Evolutionary conservation across 2,888 invertebrate species (phyloP).

Genomic region (Rhingia rostrata): DNA sequence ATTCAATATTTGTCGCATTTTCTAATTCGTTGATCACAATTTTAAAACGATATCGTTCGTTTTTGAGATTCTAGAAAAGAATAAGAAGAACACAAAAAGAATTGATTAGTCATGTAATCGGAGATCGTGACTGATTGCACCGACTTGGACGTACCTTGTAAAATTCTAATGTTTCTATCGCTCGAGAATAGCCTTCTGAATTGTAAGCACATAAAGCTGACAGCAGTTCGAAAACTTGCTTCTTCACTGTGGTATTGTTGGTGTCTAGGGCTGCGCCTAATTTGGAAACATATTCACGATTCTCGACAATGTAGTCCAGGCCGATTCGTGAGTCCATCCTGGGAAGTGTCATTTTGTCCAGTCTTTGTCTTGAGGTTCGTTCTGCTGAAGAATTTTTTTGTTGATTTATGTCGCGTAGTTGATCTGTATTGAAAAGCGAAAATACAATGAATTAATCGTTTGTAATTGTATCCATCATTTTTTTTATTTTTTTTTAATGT

Average conservation of each 20-base stretch:
- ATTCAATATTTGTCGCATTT: conserved; percentile 89
- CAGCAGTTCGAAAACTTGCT: conserved; percentile 97
- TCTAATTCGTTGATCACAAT: conserved; percentile 94
- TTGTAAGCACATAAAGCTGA: conserved; percentile 97
- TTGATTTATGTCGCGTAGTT: conserved; percentile 36
- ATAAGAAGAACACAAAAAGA: conserved; percentile 17
- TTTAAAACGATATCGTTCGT: conserved; percentile 94
- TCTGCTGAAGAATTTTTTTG: conserved; percentile 8
- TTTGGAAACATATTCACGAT: conserved; percentile 95
- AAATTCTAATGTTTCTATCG: conserved; percentile 94
- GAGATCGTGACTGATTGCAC: conserved; percentile 46
- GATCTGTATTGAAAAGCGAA: conserved; percentile 56
- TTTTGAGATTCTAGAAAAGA: conserved; percentile 88
- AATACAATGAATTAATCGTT: not conserved
- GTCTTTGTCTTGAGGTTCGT: conserved; percentile 20
- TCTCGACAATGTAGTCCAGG: conserved; percentile 96
- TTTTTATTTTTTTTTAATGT: too few relatives aligned
- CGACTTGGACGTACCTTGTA: conserved; percentile 89
- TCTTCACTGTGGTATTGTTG: conserved; percentile 94
- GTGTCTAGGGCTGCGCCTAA: conserved; percentile 96
- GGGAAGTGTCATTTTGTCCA: conserved; percentile 69
- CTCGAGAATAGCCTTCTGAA: conserved; percentile 92
- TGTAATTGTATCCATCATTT: too few relatives aligned
- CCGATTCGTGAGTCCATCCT: conserved; percentile 96
- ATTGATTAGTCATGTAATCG: conserved; percentile 26